A percentile compares a stretch with the other conserved stretches of the same genome.
Conservation (phyloP, 1,140 invertebrate genomes). For the Asobara japonica region DNA sequence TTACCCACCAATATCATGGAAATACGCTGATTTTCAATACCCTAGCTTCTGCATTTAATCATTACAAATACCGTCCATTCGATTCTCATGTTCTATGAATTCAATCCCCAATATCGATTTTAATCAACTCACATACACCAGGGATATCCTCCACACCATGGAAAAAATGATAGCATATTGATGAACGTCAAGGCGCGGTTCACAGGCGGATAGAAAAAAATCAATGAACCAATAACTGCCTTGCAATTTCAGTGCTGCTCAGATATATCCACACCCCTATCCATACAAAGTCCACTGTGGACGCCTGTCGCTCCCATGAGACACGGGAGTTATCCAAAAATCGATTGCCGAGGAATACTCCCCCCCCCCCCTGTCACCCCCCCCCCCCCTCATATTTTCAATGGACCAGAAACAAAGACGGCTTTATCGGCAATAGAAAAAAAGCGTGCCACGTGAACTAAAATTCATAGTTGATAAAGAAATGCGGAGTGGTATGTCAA, state of each 20-base stretch:
- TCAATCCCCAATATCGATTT: not conserved
- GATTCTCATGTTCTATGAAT: not conserved
- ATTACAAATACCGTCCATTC: no score
- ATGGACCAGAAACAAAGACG: not conserved
- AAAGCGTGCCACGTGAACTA: not conserved
- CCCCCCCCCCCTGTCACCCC: no score
- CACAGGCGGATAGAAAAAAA: conserved; percentile 42
- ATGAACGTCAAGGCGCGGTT: conserved; percentile 22
- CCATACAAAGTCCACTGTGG: conserved; percentile 29
- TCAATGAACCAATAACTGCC: conserved; percentile 54
- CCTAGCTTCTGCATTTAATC: no score
- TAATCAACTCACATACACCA: conserved; percentile 1
- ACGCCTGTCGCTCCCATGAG: not conserved
- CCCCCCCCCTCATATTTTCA: not conserved
- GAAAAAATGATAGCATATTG: conserved; percentile 32
- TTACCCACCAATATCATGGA: no score
- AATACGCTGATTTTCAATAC: no score
- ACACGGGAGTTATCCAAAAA: not conserved
- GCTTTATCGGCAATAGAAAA: not conserved
- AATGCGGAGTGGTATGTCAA: no score
- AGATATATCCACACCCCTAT: conserved; percentile 17
- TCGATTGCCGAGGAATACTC: not conserved
- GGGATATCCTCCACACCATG: conserved; percentile 1
- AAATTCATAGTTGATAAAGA: no score
- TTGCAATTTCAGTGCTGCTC: conserved; percentile 28